phyloP scores from a whole-genome alignment of 2,797 vertebrate species.

The Macrochelys suwanniensis region DNA sequence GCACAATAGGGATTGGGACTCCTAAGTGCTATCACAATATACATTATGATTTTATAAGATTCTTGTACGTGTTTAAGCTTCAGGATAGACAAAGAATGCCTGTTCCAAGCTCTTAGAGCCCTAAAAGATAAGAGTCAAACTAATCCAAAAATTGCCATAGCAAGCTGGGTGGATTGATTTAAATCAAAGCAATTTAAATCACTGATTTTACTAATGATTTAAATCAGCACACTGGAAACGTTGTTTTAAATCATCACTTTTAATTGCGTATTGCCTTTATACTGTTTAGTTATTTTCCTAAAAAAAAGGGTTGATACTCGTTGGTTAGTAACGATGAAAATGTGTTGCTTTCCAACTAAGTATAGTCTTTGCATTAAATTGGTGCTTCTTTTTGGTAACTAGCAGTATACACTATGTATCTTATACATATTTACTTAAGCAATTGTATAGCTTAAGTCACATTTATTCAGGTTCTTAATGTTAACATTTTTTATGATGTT shows the following conservation, averaged over 20 bases:
- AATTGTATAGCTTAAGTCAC: not conserved
- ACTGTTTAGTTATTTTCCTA: not conserved
- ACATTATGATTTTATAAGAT: not conserved
- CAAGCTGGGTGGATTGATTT: not conserved
- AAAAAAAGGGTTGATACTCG: not conserved
- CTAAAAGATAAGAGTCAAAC: not conserved
- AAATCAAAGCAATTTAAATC: not conserved
- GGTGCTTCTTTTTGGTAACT: not conserved
- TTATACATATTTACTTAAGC: not conserved
- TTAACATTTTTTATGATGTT: not conserved
- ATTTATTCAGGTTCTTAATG: not conserved
- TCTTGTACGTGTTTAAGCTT: not conserved
- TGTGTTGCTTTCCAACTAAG: not conserved
- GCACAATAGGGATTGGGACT: not conserved
- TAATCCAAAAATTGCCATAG: not conserved
- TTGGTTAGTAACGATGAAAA: not conserved
- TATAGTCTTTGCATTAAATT: not conserved
- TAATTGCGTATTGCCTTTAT: not conserved
- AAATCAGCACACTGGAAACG: not conserved
- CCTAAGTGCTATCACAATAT: not conserved
- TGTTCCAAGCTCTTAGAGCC: not conserved
- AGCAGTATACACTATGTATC: not conserved
- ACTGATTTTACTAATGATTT: not conserved
- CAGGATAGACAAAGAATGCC: not conserved
- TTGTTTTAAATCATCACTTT: not conserved